A percentile compares a stretch with the other conserved stretches of the same genome.
Conservation (phyloP, 2,113 vertebrate genomes). For the Suncus etruscus region DNA sequence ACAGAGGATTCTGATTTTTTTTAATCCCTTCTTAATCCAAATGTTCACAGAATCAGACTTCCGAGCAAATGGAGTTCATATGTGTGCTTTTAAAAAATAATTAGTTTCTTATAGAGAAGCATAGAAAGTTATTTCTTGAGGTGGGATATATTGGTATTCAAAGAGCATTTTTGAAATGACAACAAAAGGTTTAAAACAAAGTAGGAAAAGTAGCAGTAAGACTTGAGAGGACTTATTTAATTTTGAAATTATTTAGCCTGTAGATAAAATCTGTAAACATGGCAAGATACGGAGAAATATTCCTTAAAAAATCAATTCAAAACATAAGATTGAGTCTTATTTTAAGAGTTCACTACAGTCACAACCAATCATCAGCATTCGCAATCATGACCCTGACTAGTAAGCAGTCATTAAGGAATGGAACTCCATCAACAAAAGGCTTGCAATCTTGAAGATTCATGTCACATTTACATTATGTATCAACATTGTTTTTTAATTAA, state of each 20-base stretch:
- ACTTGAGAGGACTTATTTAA: not conserved
- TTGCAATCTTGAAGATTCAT: not conserved
- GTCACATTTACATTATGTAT: not conserved
- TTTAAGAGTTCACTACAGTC: not conserved
- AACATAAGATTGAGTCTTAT: not conserved
- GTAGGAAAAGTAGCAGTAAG: not conserved
- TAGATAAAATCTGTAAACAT: not conserved
- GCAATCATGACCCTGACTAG: not conserved
- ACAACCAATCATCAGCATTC: not conserved
- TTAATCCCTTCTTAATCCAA: too few species aligned
- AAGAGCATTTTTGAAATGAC: not conserved
- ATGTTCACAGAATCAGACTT: too few species aligned
- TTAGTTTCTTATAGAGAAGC: not conserved
- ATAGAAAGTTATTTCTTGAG: not conserved
- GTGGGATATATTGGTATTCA: not conserved
- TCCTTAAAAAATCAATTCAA: not conserved
- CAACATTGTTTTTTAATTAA: not conserved
- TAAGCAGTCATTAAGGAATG: not conserved
- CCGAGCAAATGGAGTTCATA: too few species aligned
- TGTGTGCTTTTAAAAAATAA: too few species aligned
- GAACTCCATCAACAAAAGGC: not conserved
- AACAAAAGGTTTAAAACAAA: not conserved
- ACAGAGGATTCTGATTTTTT: too few species aligned
- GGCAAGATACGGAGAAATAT: not conserved
- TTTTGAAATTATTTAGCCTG: not conserved